These are phyloP conservation scores for Microcaecilia unicolor DNA, from an alignment of 2,797 vertebrate genomes.

Conservation along the genomic window DNA sequence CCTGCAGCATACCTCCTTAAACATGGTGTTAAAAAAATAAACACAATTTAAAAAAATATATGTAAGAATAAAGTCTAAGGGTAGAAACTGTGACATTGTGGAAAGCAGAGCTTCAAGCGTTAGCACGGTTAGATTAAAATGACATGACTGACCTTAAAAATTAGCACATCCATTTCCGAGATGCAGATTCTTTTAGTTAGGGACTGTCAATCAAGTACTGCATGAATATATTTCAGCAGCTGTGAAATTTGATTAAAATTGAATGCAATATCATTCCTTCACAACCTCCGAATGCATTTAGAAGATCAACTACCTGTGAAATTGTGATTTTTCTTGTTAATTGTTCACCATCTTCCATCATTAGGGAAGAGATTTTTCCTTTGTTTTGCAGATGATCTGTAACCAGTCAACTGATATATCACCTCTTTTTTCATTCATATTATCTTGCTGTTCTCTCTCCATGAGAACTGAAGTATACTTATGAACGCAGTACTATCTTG, in stretches of 20 bases:
- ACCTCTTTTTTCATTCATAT: conserved; percentile 9
- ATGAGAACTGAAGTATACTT: too few species aligned
- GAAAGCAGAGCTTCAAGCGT: background rate
- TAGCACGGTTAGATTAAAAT: conserved; percentile 10
- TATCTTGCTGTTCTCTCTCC: too few species aligned
- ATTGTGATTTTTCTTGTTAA: conserved; percentile 44
- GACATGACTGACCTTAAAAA: conserved; percentile 31
- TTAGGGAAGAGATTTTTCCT: conserved; percentile 21
- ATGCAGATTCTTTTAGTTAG: conserved; percentile 35
- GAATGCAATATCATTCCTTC: conserved; percentile 29
- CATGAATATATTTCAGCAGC: conserved; percentile 34
- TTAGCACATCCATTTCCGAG: conserved; percentile 27
- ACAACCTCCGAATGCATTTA: conserved; percentile 29
- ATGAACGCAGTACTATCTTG: too few species aligned
- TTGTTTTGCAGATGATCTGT: conserved; percentile 13
- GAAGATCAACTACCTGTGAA: conserved; percentile 31
- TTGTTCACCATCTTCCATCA: conserved; percentile 33
- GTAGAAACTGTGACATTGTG: background rate
- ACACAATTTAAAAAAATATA: too few species aligned
- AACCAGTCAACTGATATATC: conserved; percentile 2
- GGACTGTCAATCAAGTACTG: conserved; percentile 38
- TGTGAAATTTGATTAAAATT: conserved; percentile 51
- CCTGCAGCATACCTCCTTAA: too few species aligned
- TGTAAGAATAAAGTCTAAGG: background rate
- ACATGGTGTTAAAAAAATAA: background rate